phyloP scores from a whole-genome alignment of 2,113 vertebrate genomes.

The Pluvianellus socialis region DNA sequence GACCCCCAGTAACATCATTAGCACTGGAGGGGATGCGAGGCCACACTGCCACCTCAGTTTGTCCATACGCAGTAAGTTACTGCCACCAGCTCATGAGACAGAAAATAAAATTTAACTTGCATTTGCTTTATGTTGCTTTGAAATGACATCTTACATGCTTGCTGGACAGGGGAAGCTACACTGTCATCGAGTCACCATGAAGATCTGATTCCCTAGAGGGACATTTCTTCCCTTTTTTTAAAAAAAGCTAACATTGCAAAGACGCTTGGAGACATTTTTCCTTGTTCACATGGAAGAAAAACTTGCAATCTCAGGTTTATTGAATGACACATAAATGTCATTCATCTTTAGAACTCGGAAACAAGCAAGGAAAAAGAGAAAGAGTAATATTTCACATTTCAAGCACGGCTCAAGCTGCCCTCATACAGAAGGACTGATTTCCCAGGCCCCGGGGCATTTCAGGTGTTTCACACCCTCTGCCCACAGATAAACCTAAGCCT shows the following conservation, averaged over 20 bases:
- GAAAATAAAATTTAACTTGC: background rate
- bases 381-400: background rate
- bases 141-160: background rate
- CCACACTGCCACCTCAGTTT: background rate
- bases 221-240: background rate
- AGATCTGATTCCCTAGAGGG: background rate
- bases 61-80: accelerated
- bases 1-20: background rate
- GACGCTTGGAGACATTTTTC: background rate
- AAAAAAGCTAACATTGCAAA: background rate
- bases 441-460: background rate
- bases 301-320: background rate
- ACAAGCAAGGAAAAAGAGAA: background rate
- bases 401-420: background rate
- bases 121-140: background rate
- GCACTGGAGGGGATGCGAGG: background rate
- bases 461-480: background rate
- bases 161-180: background rate
- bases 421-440: background rate
- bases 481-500: background rate
- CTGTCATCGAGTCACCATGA: background rate
- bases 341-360: background rate
- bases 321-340: background rate
- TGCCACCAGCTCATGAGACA: background rate
- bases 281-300: background rate